phyloP scores from a whole-genome alignment of 2,797 vertebrate species.

The Siniperca undulata region DNA sequence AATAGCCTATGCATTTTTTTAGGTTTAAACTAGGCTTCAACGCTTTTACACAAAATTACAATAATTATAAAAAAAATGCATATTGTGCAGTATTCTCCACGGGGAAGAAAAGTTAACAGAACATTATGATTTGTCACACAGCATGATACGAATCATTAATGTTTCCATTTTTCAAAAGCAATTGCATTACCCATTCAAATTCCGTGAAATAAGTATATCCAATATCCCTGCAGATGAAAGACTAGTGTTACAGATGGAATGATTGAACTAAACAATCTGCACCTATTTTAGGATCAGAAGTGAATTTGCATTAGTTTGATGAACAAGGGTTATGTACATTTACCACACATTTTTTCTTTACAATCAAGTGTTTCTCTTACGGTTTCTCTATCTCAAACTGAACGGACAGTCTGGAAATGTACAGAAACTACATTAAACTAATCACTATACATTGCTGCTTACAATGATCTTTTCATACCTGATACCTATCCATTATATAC shows the following conservation, averaged over 20 bases:
- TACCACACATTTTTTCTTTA: background rate
- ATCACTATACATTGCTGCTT: background rate
- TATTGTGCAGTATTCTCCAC: background rate
- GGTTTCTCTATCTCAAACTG: background rate
- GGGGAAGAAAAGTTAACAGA: background rate
- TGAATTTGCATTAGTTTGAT: background rate
- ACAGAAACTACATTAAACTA: background rate
- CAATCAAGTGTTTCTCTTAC: background rate
- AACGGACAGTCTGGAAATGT: background rate
- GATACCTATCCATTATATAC: constrained; percentile 7
- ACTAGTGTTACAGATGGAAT: background rate
- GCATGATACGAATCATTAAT: background rate
- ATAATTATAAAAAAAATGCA: background rate
- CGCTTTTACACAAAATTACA: background rate
- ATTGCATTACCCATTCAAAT: background rate
- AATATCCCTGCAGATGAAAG: background rate
- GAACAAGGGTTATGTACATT: background rate
- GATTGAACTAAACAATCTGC: background rate
- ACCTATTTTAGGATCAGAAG: background rate
- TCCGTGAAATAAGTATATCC: background rate
- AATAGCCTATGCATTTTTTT: background rate
- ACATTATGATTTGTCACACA: background rate
- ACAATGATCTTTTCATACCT: constrained; percentile 15
- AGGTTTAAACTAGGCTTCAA: background rate
- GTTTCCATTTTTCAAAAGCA: background rate